These are phyloP conservation scores for Penelope pileata DNA, from an alignment of 2,113 vertebrate species.

Conservation along the genomic window DNA sequence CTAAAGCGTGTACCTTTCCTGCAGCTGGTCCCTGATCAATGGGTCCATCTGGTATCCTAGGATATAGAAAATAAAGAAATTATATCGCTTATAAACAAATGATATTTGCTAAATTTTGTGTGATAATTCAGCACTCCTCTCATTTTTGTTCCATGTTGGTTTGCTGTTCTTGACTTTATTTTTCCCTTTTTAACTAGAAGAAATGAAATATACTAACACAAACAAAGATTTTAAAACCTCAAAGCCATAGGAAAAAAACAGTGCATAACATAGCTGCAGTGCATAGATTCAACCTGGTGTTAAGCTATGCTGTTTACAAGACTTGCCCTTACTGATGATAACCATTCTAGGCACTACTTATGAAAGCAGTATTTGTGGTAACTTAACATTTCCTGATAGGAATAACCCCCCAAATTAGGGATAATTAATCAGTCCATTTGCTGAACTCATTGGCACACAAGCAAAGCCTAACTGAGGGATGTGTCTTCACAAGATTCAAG, in stretches of 20 bases:
- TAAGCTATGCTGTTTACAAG: background rate
- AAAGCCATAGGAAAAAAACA: background rate
- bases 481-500: background rate
- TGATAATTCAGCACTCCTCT: background rate
- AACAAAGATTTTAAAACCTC: background rate
- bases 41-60: conserved; percentile 95
- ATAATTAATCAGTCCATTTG: too few species aligned
- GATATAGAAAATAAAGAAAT: conserved; percentile 42
- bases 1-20: conserved; percentile 91
- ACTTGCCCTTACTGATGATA: background rate
- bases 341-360: background rate
- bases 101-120: background rate
- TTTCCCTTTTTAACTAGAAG: background rate
- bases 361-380: background rate
- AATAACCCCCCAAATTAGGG: too few species aligned
- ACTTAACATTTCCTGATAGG: background rate
- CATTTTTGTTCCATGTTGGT: background rate
- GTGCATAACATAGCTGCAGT: background rate
- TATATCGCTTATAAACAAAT: background rate
- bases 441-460: background rate
- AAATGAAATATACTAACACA: background rate
- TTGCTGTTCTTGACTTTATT: background rate
- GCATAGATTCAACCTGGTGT: background rate
- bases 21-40: conserved; percentile 87
- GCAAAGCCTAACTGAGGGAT: background rate